Evolutionary conservation across 2,888 invertebrate species (phyloP), one percentile per base, ranked within the genome.

Genomic region (Drosophila putrida): DNA sequence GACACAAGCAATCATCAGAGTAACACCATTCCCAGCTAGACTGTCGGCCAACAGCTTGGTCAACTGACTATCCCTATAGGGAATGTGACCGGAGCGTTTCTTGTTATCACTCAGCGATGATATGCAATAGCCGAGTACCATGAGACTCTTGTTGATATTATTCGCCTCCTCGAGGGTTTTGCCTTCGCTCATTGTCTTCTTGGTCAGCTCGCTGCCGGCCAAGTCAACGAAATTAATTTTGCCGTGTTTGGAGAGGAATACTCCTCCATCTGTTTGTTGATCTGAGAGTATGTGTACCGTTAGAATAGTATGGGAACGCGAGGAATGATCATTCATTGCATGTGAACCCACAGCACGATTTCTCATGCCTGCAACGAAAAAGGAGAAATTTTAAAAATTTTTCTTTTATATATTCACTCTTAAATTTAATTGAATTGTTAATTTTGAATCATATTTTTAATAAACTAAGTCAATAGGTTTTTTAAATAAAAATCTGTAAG

Each of bases 191-290:
- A 95, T 95, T 0, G 97, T 98, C 91, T 96, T 96, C 91, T 98
- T 98, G 4, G 98, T 98, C 95, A 98, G 97, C 93, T 98, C 98
- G 89, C 98, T 98, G n/a, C 98, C 98, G 0, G 98, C 98, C 67
- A 98, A 93, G 92, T 98, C 98, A 6, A 98, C 98, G 91, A 98
- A 98, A 93, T 98, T 98, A 60, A 98, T 96, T 93, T 98, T 98
- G 28, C 98, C 98, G 87, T 97, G 96, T 80, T 97, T 96, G 36
- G 97, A 96, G 82, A 98, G 95, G 82, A 96, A 97, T 46, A 97
- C 96, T 46, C 96, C 96, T 71, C 95, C 95, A 88, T 96, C 95
- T 31, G 96, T 95, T 90, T 96, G 96, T 88, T 96, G 94, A 90
- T 98, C 98, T 0, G 97, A 95, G 36, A 97, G 96, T 80, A 98